These are phyloP conservation scores for Sturmia bella DNA, from an alignment of 2,888 invertebrate genomes.

Conservation along the genomic window DNA sequence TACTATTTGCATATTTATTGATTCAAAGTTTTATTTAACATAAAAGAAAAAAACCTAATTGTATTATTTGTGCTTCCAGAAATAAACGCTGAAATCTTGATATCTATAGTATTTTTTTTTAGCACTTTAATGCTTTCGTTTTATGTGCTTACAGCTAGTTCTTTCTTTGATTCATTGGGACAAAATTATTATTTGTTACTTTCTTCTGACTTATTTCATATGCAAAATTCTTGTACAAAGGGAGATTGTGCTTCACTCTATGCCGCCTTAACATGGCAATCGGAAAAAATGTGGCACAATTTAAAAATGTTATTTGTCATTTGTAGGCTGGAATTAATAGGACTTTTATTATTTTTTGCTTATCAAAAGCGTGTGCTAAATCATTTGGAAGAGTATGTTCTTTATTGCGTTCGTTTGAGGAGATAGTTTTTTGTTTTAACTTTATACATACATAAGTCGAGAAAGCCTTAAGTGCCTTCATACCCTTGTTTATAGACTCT, in stretches of 20 bases:
- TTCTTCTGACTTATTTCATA: slow-evolving; percentile 55
- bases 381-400: slow-evolving; percentile 18
- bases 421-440: slow-evolving; percentile 19
- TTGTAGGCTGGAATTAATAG: slow-evolving; percentile 65
- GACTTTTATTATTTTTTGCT: slow-evolving; percentile 68
- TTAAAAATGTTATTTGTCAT: slow-evolving; percentile 62
- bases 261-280: slow-evolving; percentile 33
- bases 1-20: too few relatives aligned
- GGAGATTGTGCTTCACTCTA: slow-evolving; percentile 6
- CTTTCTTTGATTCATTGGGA: background rate
- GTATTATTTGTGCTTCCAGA: background rate
- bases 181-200: slow-evolving; percentile 40
- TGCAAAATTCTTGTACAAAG: slow-evolving; percentile 46
- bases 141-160: slow-evolving; percentile 5
- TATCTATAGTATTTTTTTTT: background rate
- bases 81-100: background rate
- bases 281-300: slow-evolving; percentile 56
- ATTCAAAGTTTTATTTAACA: background rate
- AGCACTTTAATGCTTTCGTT: background rate
- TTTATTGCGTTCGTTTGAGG: slow-evolving; percentile 43
- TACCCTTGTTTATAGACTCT: too few relatives aligned
- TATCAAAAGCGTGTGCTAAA: slow-evolving; percentile 26
- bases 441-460: too few relatives aligned
- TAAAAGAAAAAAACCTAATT: too few relatives aligned
- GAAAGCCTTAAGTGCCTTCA: too few relatives aligned